Percentiles rank a stretch among this genome's conserved stretches.
phyloP scores from a whole-genome alignment of 2,113 vertebrate species.

The Columba livia region DNA sequence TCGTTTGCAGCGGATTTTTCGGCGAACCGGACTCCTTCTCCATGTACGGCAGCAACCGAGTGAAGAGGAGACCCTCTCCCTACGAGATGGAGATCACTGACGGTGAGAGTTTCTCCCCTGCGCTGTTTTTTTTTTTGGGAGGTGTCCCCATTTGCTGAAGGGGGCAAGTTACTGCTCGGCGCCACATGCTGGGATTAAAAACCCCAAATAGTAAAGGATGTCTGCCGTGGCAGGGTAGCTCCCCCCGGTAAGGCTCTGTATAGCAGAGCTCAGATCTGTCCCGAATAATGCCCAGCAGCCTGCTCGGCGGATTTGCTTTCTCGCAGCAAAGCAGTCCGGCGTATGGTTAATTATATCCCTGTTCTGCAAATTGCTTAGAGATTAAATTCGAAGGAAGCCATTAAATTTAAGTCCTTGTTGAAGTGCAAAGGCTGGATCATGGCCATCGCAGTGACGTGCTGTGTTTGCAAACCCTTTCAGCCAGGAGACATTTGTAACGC shows the following conservation, averaged over 20 bases:
- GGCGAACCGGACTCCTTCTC: slow-evolving; percentile 91
- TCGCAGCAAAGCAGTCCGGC: not conserved
- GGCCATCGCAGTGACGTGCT: not conserved
- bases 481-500: accelerated
- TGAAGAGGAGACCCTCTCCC: slow-evolving; percentile 86
- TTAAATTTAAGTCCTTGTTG: not conserved
- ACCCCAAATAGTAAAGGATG: not conserved
- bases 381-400: not conserved
- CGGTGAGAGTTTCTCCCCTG: slow-evolving; percentile 71
- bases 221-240: not conserved
- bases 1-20: slow-evolving; percentile 79
- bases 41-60: slow-evolving; percentile 89
- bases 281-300: not conserved
- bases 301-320: not conserved
- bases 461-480: not conserved
- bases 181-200: not conserved
- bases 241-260: not conserved
- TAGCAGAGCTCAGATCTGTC: accelerated
- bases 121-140: not conserved
- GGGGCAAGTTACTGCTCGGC: not conserved
- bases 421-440: not conserved
- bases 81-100: slow-evolving; percentile 95
- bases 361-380: not conserved
- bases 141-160: not conserved
- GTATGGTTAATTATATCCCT: not conserved